Percentiles rank a stretch among this genome's conserved stretches.
These are phyloP conservation scores for Elysia chlorotica DNA, from an alignment of 1,140 invertebrate species.

Conservation along the genomic window DNA sequence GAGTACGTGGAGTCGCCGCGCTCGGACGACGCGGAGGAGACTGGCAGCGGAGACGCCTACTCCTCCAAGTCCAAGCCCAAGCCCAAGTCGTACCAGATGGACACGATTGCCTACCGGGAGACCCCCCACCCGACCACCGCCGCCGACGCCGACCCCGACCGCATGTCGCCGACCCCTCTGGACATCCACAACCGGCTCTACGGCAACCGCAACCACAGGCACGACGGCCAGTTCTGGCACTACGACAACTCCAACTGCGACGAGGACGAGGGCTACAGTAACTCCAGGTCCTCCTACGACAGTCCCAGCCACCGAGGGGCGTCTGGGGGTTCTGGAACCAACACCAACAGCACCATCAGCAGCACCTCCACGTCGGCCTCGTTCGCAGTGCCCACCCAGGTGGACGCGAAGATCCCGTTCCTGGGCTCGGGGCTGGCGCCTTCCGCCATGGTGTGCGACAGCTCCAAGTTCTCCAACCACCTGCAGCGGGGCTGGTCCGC, in stretches of 20 bases:
- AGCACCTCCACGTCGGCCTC: neutral
- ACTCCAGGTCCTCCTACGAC: neutral
- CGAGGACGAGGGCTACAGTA: neutral
- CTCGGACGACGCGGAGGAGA: slow-evolving; percentile 33
- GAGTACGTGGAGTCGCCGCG: slow-evolving; percentile 48
- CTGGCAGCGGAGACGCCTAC: no score
- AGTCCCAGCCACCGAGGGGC: neutral
- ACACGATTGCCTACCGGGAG: no score
- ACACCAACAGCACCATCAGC: neutral
- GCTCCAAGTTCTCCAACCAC: no score
- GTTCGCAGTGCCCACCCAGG: neutral
- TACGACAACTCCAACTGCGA: neutral
- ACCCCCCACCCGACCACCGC: no score
- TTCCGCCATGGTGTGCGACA: no score
- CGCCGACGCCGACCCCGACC: no score
- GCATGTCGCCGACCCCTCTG: no score
- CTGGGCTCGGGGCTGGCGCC: no score
- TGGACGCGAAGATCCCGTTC: no score
- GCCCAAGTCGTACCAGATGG: no score
- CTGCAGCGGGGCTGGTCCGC: no score
- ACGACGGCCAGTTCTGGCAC: neutral
- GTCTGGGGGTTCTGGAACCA: neutral
- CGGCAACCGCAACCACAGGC: neutral
- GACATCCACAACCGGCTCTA: neutral
- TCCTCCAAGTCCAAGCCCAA: no score